Conservation (phyloP, 2,888 invertebrate species). For the Lobophora halterata region DNA sequence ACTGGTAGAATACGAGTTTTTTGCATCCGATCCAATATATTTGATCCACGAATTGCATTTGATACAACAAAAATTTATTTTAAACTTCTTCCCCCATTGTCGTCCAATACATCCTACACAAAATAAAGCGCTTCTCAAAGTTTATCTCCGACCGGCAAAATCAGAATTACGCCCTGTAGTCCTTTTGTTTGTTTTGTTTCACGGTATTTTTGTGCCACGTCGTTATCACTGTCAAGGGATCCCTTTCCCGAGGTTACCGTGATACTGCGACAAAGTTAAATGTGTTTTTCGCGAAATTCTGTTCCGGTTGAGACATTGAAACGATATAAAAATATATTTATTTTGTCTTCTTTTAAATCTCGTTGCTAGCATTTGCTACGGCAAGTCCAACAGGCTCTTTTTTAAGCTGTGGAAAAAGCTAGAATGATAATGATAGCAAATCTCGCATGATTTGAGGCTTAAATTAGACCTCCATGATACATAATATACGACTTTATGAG, state of each 20-base stretch:
- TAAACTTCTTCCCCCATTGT: not conserved
- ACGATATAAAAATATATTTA: conserved; percentile 10
- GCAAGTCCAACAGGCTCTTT: no score
- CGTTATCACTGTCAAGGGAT: conserved; percentile 57
- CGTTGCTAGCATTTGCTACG: no score
- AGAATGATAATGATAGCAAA: no score
- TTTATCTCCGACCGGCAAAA: conserved; percentile 26
- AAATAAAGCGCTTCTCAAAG: conserved; percentile 24
- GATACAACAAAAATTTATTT: no score
- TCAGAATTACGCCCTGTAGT: conserved; percentile 29
- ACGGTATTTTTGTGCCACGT: conserved; percentile 50
- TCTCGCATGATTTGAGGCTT: no score
- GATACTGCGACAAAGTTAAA: conserved; percentile 58
- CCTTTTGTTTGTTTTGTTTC: conserved; percentile 48
- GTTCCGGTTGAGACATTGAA: conserved; percentile 7
- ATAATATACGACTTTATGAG: no score
- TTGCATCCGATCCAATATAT: no score
- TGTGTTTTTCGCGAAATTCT: conserved; percentile 40
- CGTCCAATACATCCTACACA: conserved; percentile 2
- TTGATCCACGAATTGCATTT: no score
- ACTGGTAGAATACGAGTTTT: no score
- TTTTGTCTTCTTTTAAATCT: conserved; percentile 3
- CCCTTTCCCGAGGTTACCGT: conserved; percentile 49
- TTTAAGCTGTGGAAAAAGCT: no score
- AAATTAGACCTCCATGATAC: no score